A percentile compares a stretch with the other conserved stretches of the same genome.
These are phyloP conservation scores for Nemotelus pantherinus DNA, from an alignment of 2,888 invertebrate genomes.

Conservation along the genomic window DNA sequence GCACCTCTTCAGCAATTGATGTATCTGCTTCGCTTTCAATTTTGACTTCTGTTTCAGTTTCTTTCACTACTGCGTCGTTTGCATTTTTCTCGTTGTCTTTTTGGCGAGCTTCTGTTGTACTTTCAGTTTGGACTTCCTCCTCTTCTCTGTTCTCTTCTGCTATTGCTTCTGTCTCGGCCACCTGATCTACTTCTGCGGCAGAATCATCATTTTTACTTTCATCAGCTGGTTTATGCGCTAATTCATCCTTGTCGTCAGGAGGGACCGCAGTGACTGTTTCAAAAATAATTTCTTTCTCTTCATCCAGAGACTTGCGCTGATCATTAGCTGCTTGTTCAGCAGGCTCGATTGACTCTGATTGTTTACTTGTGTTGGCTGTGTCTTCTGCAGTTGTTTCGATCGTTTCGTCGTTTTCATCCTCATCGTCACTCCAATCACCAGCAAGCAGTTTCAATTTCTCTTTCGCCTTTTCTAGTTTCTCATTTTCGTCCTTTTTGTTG, in stretches of 20 bases:
- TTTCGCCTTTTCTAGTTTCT: slow-evolving; percentile 43
- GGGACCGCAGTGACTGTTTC: slow-evolving; percentile 64
- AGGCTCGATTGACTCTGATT: background rate
- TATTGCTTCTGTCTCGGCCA: slow-evolving; percentile 38
- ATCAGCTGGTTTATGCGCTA: background rate
- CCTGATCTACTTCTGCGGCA: slow-evolving; percentile 43
- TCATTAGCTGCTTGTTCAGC: background rate
- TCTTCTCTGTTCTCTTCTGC: slow-evolving; percentile 45
- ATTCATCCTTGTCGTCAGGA: slow-evolving; percentile 32
- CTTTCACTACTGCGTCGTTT: background rate
- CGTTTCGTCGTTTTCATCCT: slow-evolving; percentile 58
- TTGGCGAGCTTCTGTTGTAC: slow-evolving; percentile 49
- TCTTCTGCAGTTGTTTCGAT: background rate
- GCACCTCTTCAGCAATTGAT: background rate
- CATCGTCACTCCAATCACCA: slow-evolving; percentile 64
- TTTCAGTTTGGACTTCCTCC: slow-evolving; percentile 51
- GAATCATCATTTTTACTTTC: background rate
- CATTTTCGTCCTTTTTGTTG: slow-evolving; percentile 45
- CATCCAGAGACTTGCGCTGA: slow-evolving; percentile 35
- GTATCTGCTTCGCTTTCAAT: background rate
- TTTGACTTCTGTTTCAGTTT: background rate
- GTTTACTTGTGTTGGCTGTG: background rate
- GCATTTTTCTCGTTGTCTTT: slow-evolving; percentile 4
- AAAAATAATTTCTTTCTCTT: slow-evolving; percentile 54
- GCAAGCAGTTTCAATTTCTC: slow-evolving; percentile 56